Percentiles rank a stretch among this genome's conserved stretches.
Conservation (phyloP, 1,140 invertebrate species). For the Pseudobourletiella spinata region DNA sequence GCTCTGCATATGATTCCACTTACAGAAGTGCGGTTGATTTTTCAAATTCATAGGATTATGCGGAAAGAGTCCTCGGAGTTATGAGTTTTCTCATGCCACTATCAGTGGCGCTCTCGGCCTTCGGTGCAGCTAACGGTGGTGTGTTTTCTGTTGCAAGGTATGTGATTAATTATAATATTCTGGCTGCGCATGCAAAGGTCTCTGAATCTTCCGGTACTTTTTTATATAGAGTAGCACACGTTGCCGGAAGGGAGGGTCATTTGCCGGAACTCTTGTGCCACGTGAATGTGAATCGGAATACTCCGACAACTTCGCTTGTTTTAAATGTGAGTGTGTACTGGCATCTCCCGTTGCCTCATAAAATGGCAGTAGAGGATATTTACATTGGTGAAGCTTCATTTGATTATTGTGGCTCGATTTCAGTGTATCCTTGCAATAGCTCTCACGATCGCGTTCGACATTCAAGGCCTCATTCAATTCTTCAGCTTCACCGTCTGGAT, state of each 20-base stretch:
- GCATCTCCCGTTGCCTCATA: no score
- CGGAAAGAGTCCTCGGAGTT: constrained; percentile 23
- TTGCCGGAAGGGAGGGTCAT: constrained; percentile 50
- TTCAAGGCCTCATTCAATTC: constrained; percentile 85
- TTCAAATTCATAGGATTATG: constrained; percentile 27
- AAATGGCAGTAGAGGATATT: no score
- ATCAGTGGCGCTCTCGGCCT: constrained; percentile 51
- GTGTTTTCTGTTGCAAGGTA: constrained; percentile 33
- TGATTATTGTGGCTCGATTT: no score
- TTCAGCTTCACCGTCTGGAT: constrained; percentile 81
- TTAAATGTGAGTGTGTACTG: constrained; percentile 55
- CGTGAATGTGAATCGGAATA: constrained; percentile 46
- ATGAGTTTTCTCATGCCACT: constrained; percentile 41
- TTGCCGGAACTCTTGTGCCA: constrained; percentile 48
- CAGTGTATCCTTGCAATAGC: constrained; percentile 45
- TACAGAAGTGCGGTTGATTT: no score
- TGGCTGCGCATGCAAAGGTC: no score
- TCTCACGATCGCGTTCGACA: constrained; percentile 81
- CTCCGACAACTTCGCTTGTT: constrained; percentile 48
- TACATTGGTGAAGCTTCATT: no score
- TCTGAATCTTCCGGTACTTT: background rate
- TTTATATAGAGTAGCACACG: constrained; percentile 42
- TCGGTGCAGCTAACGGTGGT: constrained; percentile 58
- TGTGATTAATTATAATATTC: no score
- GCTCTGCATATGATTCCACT: no score